These are phyloP conservation scores for Tapera naevia DNA, from an alignment of 2,797 vertebrate genomes.

Conservation along the genomic window DNA sequence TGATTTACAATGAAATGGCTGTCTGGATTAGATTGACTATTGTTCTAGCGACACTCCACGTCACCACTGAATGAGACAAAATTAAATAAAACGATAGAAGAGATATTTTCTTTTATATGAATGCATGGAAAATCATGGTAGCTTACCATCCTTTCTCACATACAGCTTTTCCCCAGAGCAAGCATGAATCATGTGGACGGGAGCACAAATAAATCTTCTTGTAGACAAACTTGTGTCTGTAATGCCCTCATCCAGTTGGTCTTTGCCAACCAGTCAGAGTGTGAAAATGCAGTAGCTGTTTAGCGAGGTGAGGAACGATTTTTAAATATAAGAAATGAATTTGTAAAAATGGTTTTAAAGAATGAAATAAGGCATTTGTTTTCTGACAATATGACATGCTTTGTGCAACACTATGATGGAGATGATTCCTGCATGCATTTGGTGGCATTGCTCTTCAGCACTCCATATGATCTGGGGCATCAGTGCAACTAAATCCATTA, in stretches of 20 bases:
- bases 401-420: neutral
- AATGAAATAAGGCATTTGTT: neutral
- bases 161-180: neutral
- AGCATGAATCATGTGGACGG: neutral
- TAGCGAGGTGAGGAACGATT: neutral
- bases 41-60: neutral
- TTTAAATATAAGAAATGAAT: neutral
- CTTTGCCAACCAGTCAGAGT: neutral
- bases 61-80: neutral
- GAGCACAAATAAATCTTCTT: slow-evolving; percentile 21
- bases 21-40: neutral
- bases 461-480: neutral
- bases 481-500: neutral
- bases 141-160: neutral
- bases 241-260: neutral
- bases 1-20: slow-evolving; percentile 13
- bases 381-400: fast-evolving
- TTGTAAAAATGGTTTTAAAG: neutral
- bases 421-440: neutral
- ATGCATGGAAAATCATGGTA: slow-evolving; percentile 1
- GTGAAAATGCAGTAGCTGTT: neutral
- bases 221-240: neutral
- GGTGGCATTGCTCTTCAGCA: neutral
- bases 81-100: neutral
- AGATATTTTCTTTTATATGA: neutral